Evolutionary conservation across 2,113 vertebrate genomes (phyloP).

Genomic region (Struthidea cinerea): DNA sequence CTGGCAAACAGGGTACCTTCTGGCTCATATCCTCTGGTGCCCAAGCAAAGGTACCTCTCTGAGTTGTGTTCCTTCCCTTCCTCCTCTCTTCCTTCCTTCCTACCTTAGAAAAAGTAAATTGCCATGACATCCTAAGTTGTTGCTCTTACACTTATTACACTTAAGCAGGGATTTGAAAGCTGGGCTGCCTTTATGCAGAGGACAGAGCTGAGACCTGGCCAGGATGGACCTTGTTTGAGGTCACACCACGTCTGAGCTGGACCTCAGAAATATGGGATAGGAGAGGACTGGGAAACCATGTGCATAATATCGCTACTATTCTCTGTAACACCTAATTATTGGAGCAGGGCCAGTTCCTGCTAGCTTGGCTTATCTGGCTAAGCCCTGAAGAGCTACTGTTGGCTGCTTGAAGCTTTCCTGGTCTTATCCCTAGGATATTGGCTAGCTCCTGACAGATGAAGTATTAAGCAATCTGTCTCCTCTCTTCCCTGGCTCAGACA

Average conservation of each 20-base stretch:
- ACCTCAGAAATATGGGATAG: not conserved
- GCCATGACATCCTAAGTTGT: not conserved
- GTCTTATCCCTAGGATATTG: not conserved
- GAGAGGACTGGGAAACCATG: not conserved
- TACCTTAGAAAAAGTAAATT: not conserved
- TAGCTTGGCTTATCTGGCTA: not conserved
- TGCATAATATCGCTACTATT: accelerated
- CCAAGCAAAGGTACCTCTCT: not conserved
- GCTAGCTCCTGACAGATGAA: not conserved
- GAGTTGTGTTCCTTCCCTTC: not conserved
- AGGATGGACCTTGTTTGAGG: not conserved
- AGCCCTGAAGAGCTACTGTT: not conserved
- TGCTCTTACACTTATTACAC: not conserved
- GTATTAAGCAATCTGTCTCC: not conserved
- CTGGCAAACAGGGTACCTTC: not conserved
- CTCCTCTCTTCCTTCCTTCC: not conserved
- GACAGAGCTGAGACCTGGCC: not conserved
- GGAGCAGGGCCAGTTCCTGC: not conserved
- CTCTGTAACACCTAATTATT: not conserved
- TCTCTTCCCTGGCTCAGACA: not conserved
- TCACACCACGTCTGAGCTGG: not conserved
- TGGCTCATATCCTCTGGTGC: not conserved
- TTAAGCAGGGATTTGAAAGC: not conserved
- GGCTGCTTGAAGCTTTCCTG: not conserved
- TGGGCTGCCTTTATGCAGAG: not conserved